Evolutionary conservation across 2,113 vertebrate genomes (phyloP).

Genomic region (Axis porcinus): DNA sequence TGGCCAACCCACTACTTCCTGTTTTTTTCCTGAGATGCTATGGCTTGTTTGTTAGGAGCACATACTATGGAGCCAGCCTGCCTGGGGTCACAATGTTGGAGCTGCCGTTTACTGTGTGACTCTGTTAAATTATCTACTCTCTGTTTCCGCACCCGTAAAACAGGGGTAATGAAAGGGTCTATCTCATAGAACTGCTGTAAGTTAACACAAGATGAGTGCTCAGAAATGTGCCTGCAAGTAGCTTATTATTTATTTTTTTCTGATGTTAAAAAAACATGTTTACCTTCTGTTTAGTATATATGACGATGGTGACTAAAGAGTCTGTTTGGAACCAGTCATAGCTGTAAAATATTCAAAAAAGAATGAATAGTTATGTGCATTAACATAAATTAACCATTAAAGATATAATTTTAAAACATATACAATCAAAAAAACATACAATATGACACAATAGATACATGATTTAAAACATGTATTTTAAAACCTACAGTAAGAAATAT

Average conservation of each 20-base stretch:
- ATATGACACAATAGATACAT: not conserved
- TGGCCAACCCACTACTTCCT: not conserved
- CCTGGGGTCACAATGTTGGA: not conserved
- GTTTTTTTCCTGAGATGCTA: not conserved
- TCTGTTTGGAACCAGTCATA: slow-evolving; percentile 98
- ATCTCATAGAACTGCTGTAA: not conserved
- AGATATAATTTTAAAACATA: not conserved
- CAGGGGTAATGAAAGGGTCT: not conserved
- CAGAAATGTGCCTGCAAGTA: not conserved
- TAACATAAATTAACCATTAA: slow-evolving; percentile 19
- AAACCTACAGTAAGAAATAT: not conserved
- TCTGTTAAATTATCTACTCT: not conserved
- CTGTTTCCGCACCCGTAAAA: not conserved
- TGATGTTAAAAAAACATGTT: slow-evolving; percentile 22
- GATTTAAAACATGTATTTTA: not conserved
- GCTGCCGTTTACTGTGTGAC: not conserved
- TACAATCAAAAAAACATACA: not conserved
- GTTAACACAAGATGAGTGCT: not conserved
- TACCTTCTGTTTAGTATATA: slow-evolving; percentile 91
- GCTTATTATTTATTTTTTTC: not conserved
- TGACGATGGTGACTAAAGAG: slow-evolving; percentile 83
- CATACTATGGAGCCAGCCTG: not conserved
- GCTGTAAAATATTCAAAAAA: slow-evolving; percentile 78
- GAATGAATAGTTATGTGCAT: not conserved
- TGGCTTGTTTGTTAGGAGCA: not conserved